These are phyloP conservation scores for Malurus melanocephalus DNA, from an alignment of 2,113 vertebrate genomes.

Conservation along the genomic window DNA sequence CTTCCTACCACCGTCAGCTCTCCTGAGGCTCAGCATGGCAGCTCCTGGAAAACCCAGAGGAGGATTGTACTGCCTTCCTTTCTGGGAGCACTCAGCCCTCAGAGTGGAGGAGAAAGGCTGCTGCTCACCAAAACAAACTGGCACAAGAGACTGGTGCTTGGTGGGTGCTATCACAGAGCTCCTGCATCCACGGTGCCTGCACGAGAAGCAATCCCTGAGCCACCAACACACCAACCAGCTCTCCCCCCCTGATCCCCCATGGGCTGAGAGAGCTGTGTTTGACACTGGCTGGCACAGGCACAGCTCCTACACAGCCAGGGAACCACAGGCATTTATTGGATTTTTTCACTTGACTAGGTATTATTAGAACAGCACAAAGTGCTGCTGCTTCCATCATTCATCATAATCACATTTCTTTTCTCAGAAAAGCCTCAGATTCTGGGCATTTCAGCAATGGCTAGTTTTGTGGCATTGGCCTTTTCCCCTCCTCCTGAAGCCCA, in stretches of 20 bases:
- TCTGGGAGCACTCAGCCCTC: neutral
- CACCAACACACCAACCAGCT: neutral
- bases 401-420: neutral
- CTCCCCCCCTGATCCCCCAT: neutral
- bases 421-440: neutral
- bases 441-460: neutral
- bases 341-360: neutral
- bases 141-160: accelerated
- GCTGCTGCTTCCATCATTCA: neutral
- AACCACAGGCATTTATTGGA: neutral
- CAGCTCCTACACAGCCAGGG: neutral
- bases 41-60: neutral
- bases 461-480: neutral
- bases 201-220: neutral
- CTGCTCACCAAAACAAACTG: accelerated
- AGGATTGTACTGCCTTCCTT: neutral
- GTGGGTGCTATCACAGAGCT: neutral
- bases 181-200: accelerated
- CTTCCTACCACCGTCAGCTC: neutral
- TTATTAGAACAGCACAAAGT: neutral
- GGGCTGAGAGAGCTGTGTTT: neutral
- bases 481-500: neutral
- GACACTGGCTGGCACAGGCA: neutral
- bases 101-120: neutral
- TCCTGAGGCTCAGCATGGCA: accelerated